Evolutionary conservation across 2,113 vertebrate genomes (phyloP).

Genomic region (Brachyhypopomus occidentalis): DNA sequence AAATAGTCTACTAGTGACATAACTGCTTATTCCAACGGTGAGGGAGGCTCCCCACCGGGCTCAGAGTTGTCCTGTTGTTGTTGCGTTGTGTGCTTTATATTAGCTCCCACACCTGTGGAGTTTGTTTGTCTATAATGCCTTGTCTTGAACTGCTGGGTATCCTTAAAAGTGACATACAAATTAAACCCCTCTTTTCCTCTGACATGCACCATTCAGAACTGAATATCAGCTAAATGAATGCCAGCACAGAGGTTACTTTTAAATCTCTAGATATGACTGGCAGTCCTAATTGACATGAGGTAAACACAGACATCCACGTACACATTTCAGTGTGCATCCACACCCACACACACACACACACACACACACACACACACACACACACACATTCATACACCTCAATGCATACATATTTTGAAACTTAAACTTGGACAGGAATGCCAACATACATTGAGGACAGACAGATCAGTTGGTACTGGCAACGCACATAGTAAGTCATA

Average conservation of each 20-base stretch:
- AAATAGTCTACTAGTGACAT: not conserved
- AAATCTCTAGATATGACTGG: conserved; percentile 52
- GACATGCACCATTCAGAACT: not conserved
- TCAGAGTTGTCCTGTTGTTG: no score
- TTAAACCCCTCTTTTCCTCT: no score
- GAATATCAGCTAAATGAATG: not conserved
- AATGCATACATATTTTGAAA: not conserved
- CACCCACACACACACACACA: not conserved
- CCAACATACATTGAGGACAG: conserved; percentile 17
- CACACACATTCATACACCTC: conserved; percentile 17
- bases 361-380: conserved; percentile 11
- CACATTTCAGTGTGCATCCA: not conserved
- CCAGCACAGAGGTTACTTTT: not conserved
- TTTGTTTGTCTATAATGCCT: no score
- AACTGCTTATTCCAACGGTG: not conserved
- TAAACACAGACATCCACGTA: not conserved
- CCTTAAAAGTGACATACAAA: no score
- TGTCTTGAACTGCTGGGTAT: no score
- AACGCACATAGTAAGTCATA: conserved; percentile 37
- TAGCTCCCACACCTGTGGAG: no score
- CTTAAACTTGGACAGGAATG: not conserved
- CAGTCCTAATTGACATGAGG: conserved; percentile 61
- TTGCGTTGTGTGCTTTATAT: no score
- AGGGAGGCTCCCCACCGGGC: no score
- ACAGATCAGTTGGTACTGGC: conserved; percentile 38